Conservation (phyloP, 2,797 vertebrate genomes). For the Schizopygopsis pylzovi region DNA sequence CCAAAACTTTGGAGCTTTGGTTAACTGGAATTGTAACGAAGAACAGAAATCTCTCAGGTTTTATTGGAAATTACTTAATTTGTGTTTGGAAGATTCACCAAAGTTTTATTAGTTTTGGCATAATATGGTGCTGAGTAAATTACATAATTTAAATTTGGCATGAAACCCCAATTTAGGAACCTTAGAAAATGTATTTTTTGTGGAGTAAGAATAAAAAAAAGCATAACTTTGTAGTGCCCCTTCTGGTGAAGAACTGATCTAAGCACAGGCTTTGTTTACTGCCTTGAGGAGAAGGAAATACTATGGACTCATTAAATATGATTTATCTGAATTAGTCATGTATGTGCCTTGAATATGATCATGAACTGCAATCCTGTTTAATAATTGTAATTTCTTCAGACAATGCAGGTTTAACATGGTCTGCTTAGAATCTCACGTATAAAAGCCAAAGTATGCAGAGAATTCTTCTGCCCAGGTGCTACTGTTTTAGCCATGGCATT, state of each 20-base stretch:
- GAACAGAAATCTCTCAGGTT: background rate
- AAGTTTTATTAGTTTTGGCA: background rate
- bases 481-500: constrained; percentile 38
- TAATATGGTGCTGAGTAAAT: too few relatives aligned
- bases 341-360: constrained; percentile 71
- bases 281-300: constrained; percentile 70
- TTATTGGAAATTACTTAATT: background rate
- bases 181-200: background rate
- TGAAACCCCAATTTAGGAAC: background rate
- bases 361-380: constrained; percentile 68
- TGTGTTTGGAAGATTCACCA: too few relatives aligned
- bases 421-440: constrained; percentile 46
- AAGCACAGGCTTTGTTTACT: constrained; percentile 69
- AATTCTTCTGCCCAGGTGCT: constrained; percentile 35
- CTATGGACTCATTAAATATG: constrained; percentile 73
- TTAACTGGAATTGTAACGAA: background rate
- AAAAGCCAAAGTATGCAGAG: constrained; percentile 30
- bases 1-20: background rate
- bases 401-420: constrained; percentile 54
- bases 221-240: constrained; percentile 28
- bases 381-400: background rate
- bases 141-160: background rate
- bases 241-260: constrained; percentile 63
- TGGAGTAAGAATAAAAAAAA: background rate
- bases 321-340: constrained; percentile 72